Percentiles rank a stretch among this genome's conserved stretches.
These are phyloP conservation scores for Lasioglossum leucozonium DNA, from an alignment of 2,888 invertebrate genomes.

Conservation along the genomic window DNA sequence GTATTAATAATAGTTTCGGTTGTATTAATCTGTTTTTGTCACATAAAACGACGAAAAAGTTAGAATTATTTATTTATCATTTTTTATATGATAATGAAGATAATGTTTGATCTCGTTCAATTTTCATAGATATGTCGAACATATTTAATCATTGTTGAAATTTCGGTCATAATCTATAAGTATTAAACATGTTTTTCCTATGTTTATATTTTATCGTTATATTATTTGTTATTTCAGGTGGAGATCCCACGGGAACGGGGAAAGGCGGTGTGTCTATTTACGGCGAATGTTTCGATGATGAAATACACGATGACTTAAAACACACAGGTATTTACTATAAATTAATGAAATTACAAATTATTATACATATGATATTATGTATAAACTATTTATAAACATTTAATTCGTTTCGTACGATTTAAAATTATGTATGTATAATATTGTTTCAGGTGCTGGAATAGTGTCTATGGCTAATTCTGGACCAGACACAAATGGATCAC, in stretches of 20 bases:
- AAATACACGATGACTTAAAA: conserved; percentile 96
- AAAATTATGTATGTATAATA: background rate
- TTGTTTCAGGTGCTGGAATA: conserved; percentile 87
- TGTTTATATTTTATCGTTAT: background rate
- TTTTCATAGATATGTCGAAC: background rate
- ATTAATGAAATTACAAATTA: background rate
- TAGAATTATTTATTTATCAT: background rate
- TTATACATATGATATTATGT: background rate
- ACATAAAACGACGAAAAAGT: background rate
- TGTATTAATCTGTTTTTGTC: background rate
- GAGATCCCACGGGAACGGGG: conserved; percentile 98
- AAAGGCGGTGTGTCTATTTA: conserved; percentile 98
- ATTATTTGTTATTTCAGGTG: conserved; percentile 85
- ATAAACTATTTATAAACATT: background rate
- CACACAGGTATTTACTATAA: conserved; percentile 90
- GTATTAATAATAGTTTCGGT: background rate
- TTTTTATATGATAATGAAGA: background rate
- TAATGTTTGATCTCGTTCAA: background rate
- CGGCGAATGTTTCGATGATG: conserved; percentile 97
- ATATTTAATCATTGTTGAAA: background rate
- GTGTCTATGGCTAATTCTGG: conserved; percentile 99
- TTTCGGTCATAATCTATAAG: background rate
- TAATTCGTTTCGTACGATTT: too few relatives aligned
- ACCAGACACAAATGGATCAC: conserved; percentile 98
- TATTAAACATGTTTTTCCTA: background rate